These are phyloP conservation scores for Willisornis vidua DNA, from an alignment of 2,113 vertebrate genomes.

Conservation along the genomic window DNA sequence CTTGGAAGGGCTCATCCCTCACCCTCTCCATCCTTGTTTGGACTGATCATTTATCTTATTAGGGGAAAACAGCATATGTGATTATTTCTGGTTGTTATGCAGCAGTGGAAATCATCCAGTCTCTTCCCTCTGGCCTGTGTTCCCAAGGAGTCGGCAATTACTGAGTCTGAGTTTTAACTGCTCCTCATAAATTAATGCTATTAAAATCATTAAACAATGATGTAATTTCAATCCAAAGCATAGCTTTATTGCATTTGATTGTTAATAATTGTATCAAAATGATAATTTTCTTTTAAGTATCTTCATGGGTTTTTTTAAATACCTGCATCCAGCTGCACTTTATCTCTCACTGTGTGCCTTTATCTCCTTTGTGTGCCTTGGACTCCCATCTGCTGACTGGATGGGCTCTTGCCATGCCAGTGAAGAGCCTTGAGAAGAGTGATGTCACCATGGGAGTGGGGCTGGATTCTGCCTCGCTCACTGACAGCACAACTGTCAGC, in stretches of 20 bases:
- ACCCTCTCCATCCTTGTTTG: not conserved
- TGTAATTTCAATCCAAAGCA: not conserved
- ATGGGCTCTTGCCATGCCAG: not conserved
- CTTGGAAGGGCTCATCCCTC: not conserved
- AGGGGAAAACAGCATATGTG: not conserved
- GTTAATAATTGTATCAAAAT: slow-evolving; percentile 25
- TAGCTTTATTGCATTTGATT: not conserved
- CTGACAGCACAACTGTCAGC: not conserved
- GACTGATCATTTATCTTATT: slow-evolving; percentile 10
- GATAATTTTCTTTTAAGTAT: not conserved
- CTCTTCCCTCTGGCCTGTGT: not conserved
- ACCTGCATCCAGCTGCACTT: slow-evolving; percentile 1
- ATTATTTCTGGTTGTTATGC: slow-evolving; percentile 36
- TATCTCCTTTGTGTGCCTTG: not conserved
- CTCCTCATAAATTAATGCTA: slow-evolving; percentile 39
- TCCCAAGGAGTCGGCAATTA: slow-evolving; percentile 22
- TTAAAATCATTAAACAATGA: slow-evolving; percentile 17
- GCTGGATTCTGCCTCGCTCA: rapidly evolving
- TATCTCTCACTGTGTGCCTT: not conserved
- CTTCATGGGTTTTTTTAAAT: not conserved
- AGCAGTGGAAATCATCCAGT: slow-evolving; percentile 3
- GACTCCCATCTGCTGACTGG: not conserved
- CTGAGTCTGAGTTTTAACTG: not conserved
- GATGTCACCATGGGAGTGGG: not conserved
- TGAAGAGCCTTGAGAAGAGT: not conserved